These are phyloP conservation scores for Melanerpes aurifrons DNA, from an alignment of 2,113 vertebrate genomes.

Conservation along the genomic window DNA sequence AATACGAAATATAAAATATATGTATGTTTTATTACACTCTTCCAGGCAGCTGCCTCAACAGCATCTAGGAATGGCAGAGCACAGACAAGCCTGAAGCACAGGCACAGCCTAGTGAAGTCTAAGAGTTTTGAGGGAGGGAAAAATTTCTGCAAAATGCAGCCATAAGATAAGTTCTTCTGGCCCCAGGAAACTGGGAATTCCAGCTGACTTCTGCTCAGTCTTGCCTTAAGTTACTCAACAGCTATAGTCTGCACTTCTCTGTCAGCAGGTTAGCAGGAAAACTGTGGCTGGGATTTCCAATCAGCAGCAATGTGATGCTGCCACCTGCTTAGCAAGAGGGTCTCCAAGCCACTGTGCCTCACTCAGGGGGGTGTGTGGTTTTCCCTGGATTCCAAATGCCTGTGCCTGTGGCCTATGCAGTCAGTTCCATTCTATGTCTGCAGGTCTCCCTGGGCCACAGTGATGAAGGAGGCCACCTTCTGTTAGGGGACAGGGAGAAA, in stretches of 20 bases:
- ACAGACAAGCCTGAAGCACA: neutral
- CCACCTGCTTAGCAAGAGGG: neutral
- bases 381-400: neutral
- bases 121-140: neutral
- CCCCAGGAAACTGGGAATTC: rapidly evolving
- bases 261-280: neutral
- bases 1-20: too few species aligned
- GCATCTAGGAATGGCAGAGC: neutral
- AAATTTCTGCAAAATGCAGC: neutral
- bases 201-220: neutral
- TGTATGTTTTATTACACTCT: too few species aligned
- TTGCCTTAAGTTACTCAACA: neutral
- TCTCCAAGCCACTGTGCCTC: neutral
- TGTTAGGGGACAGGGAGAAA: neutral
- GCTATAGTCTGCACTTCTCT: too few species aligned
- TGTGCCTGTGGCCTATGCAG: neutral
- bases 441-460: neutral
- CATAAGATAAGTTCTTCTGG: neutral
- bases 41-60: neutral
- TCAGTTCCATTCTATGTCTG: neutral
- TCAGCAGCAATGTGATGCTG: neutral
- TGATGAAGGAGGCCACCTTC: neutral
- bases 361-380: neutral
- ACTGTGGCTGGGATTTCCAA: neutral
- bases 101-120: neutral